Conservation (phyloP, 2,113 vertebrate genomes). For the Oceanodroma tethys region DNA sequence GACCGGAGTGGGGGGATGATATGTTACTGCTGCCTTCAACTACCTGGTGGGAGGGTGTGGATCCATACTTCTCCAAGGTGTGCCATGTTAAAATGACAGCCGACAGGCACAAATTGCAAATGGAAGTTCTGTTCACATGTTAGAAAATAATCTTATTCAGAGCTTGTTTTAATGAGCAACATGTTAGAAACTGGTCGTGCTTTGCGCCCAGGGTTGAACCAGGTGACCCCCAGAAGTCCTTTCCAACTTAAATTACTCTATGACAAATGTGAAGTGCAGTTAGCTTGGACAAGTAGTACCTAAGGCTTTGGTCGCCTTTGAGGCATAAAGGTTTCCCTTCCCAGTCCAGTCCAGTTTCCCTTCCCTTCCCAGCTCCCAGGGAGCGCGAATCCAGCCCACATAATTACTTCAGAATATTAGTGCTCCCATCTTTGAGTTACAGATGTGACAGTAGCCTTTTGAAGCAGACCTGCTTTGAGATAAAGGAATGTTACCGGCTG, state of each 20-base stretch:
- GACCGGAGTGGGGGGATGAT: not conserved
- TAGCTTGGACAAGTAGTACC: not conserved
- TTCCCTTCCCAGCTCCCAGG: not conserved
- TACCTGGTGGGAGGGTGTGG: not conserved
- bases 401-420: not conserved
- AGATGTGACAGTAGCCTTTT: not conserved
- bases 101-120: no score
- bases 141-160: not conserved
- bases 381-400: not conserved
- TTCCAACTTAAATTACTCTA: not conserved
- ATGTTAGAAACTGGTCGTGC: not conserved
- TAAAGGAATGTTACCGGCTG: not conserved
- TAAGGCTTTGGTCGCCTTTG: not conserved
- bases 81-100: not conserved
- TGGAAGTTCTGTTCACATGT: no score
- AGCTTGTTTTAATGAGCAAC: not conserved
- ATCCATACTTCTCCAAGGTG: not conserved
- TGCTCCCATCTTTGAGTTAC: rapidly evolving
- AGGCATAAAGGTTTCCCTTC: not conserved
- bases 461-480: not conserved
- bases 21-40: not conserved
- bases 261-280: not conserved
- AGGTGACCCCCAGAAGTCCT: not conserved
- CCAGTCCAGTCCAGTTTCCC: no score
- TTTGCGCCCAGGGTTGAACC: not conserved